Conservation (phyloP, 1,140 invertebrate species). For the Aphis craccivora region DNA sequence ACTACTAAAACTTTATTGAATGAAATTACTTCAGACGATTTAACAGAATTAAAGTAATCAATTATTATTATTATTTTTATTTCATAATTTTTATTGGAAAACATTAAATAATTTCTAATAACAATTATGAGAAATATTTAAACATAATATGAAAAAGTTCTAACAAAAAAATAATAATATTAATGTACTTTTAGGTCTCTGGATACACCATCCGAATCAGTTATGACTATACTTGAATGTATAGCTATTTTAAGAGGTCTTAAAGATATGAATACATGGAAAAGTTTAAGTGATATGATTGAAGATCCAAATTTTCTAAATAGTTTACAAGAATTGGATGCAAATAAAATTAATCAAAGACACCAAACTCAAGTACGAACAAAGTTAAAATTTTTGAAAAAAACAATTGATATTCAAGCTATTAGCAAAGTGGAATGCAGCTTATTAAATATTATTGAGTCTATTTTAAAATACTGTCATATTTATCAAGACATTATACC, state of each 20-base stretch:
- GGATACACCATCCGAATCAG: slow-evolving; percentile 84
- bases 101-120: not conserved
- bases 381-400: slow-evolving; percentile 70
- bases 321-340: slow-evolving; percentile 83
- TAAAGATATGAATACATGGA: slow-evolving; percentile 84
- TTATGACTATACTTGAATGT: slow-evolving; percentile 83
- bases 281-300: slow-evolving; percentile 88
- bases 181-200: slow-evolving; percentile 70
- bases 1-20: not conserved
- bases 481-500: slow-evolving; percentile 87
- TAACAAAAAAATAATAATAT: not conserved
- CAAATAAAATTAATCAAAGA: slow-evolving; percentile 77
- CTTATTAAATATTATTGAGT: slow-evolving; percentile 83
- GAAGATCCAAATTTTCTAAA: slow-evolving; percentile 84
- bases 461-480: slow-evolving; percentile 83
- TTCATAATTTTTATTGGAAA: not conserved
- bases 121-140: not conserved
- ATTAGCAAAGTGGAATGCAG: slow-evolving; percentile 84
- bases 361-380: slow-evolving; percentile 69
- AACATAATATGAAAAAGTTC: not conserved
- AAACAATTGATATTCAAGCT: slow-evolving; percentile 72
- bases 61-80: not conserved
- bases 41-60: slow-evolving; percentile 36
- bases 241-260: slow-evolving; percentile 81
- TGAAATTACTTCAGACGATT: not conserved